These are phyloP conservation scores for Uropsilus gracilis DNA, from an alignment of 2,113 vertebrate genomes.

Conservation along the genomic window DNA sequence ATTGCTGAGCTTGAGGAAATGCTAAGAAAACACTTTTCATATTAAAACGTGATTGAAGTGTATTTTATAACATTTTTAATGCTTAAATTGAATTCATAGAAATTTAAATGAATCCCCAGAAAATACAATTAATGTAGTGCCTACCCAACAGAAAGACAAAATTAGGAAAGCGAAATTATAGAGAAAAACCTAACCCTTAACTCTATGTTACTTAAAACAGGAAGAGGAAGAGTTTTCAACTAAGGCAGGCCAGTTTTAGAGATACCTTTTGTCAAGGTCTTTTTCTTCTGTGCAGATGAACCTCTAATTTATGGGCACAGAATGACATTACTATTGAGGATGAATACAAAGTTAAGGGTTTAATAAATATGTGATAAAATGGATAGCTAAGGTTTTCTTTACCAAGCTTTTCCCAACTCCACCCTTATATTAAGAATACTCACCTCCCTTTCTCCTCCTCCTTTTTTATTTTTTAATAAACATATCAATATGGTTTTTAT, in stretches of 20 bases:
- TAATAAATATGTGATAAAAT: neutral
- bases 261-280: neutral
- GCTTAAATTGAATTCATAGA: constrained; percentile 42
- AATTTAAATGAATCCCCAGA: constrained; percentile 33
- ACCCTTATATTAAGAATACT: neutral
- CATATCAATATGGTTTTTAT: too few species aligned
- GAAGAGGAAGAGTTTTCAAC: neutral
- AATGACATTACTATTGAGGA: neutral
- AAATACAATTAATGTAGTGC: constrained; percentile 30
- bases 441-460: neutral
- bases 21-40: neutral
- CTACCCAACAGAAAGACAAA: constrained; percentile 34
- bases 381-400: neutral
- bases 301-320: neutral
- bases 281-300: neutral
- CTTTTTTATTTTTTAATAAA: neutral
- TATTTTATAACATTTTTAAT: constrained; percentile 47
- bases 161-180: constrained; percentile 41
- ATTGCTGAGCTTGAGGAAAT: neutral
- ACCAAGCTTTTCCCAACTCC: too few species aligned
- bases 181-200: neutral
- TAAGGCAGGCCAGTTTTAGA: neutral
- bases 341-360: neutral
- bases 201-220: neutral
- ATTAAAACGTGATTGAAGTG: constrained; percentile 49